Evolutionary conservation across 2,797 vertebrate genomes (phyloP), one percentile per base, ranked within the genome.

Genomic region (Cottoperca gobio): DNA sequence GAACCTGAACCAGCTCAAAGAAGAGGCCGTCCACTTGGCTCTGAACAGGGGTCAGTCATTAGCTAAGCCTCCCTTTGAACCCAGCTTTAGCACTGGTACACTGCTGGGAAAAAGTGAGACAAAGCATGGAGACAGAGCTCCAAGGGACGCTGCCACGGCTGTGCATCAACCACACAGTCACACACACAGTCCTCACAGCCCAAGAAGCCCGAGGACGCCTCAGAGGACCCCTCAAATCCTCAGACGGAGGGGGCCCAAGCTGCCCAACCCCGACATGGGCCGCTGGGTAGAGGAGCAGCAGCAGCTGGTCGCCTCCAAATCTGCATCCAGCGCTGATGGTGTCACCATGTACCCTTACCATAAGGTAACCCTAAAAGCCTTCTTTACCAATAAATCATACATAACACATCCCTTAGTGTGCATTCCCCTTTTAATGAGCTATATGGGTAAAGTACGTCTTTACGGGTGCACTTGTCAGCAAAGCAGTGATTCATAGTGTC

Each of bases 21-120:
- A 97, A 78, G 97, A 99, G 86, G 98, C 97, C 35, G 90, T 99
- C 86, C 96, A 96, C 90, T 94, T 97, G 95, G 96, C 98, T 79
- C 94, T 99, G 84, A 94, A 93, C 73, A 88, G 96, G 71, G 96
- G 97, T 74, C 96, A 96, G 86, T 90, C 95, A 0, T 81, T 95
- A 55, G 83, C 90, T 6, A 90, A 87, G 69, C 17, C 96, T 84
- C 91, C 95, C 8, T 86, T 94, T 66, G 80, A 94, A 54, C 93
- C 93, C 21, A 87, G 94, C 82, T 71, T 80, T 78, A 73, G 90
- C 77, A 39, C 82, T 1, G 77, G 46, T 2, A 23, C 83, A 1
- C 65, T 85, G 75, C 81, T 73, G 66, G 88, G 87, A 73, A 86
- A 79, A 37, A 79, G 63, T 11, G 84, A 82, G 49, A 57, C 78